Conservation (phyloP, 2,888 invertebrate genomes). For the Lamellibrachia columna region DNA sequence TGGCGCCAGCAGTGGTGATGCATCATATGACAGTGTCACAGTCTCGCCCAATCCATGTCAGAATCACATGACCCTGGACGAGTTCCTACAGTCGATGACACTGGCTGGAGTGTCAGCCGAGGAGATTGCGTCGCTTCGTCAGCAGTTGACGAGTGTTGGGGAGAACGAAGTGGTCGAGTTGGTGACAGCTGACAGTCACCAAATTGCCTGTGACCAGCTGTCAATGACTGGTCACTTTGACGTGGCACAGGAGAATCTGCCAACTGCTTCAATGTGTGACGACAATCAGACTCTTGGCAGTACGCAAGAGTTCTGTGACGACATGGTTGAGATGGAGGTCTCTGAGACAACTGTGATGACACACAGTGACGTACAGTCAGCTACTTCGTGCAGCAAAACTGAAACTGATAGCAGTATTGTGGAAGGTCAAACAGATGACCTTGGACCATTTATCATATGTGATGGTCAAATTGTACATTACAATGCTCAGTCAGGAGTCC, state of each 20-base stretch:
- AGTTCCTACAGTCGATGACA: background rate
- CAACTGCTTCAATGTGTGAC: background rate
- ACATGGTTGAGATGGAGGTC: background rate
- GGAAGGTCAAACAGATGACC: background rate
- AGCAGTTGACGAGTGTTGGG: background rate
- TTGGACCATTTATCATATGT: constrained; percentile 1
- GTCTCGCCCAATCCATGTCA: background rate
- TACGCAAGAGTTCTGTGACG: background rate
- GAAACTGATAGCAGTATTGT: background rate
- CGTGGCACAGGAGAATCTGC: background rate
- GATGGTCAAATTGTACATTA: constrained; percentile 12
- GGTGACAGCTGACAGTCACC: background rate
- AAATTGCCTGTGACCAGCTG: background rate
- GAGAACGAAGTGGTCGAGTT: background rate
- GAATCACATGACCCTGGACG: background rate
- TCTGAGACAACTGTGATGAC: background rate
- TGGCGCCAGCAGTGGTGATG: background rate
- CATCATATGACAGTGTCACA: background rate
- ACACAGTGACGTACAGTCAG: background rate
- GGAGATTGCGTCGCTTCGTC: background rate
- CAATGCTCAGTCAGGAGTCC: background rate
- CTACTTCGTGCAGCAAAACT: background rate
- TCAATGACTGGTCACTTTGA: background rate
- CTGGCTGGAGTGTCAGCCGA: background rate
- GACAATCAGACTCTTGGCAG: background rate